Evolutionary conservation across 2,113 vertebrate species (phyloP), one percentile per base, ranked within the genome.

Genomic region (Podocnemis expansa): DNA sequence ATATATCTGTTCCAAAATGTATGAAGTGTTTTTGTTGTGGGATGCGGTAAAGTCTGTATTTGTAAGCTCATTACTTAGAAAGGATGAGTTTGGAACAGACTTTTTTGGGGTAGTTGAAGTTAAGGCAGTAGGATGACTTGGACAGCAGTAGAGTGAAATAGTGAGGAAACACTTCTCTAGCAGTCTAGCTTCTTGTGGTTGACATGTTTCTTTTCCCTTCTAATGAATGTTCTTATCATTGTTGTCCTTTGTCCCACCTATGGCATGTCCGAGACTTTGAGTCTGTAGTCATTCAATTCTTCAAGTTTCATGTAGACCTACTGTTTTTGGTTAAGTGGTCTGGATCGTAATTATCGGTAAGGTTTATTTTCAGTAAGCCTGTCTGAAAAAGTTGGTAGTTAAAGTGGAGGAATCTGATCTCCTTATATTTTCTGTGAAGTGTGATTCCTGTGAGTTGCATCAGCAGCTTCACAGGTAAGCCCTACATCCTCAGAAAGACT

Each of bases 321-420:
- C 29, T 88, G 45, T 67, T 92, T 95, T 82, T 75, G 90, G 78
- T 87, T 88, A 78, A 81, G 52, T 51, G 86, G 55, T 51, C 52
- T 76, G 24, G 89, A 34, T 63, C 34, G 29, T 63, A 63, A 63
- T 92, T 83, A 83, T 94, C 76, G 52, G 41, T 84, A 88, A 31
- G 41, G 54, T 85, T 95, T 88, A 75, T 91, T 93, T 95, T 89
- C 87, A 93, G 58, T 27, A 83, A 63, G 55, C 60, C 51, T 89
- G 81, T 92, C 54, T 51, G 84, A 84, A 79, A 49, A 78, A 85
- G 84, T 82, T 93, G 22, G 67, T 81, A 91, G 38, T 41, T 43
- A 24, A 85, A 49, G 91, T 63, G 52, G 82, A 87, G 55, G 49
- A 91, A 83, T 83, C 89, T 22, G 29, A 14, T 43, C 16, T 1